Conservation (phyloP, 2,888 invertebrate species). For the Clostera curtula region DNA sequence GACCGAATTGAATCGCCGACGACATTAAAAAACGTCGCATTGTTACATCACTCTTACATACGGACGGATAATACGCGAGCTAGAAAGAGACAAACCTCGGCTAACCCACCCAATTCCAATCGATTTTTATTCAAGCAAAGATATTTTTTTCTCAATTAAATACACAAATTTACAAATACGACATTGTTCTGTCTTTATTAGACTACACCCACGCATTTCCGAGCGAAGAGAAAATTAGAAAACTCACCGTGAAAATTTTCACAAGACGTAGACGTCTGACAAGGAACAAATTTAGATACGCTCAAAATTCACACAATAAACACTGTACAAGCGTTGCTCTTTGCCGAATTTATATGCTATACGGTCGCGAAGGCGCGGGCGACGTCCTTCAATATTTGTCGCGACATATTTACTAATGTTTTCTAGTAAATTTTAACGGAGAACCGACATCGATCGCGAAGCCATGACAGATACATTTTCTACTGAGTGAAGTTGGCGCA, state of each 20-base stretch:
- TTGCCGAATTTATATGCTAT: conserved; percentile 42
- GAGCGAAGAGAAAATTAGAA: conserved; percentile 30
- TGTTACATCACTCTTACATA: conserved; percentile 51
- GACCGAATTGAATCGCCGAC: conserved; percentile 34
- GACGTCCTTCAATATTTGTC: conserved; percentile 38
- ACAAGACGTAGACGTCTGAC: conserved; percentile 49
- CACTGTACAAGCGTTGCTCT: conserved; percentile 46
- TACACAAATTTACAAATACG: conserved; percentile 23
- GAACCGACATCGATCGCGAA: conserved; percentile 62
- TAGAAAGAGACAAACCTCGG: conserved; percentile 22
- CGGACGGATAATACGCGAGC: conserved; percentile 49
- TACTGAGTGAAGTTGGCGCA: conserved; percentile 54
- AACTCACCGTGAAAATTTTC: conserved; percentile 62
- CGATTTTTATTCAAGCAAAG: conserved; percentile 62
- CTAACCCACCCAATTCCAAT: conserved; percentile 69
- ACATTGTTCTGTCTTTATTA: conserved; percentile 18
- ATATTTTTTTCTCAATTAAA: conserved; percentile 28
- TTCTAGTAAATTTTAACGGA: conserved; percentile 55
- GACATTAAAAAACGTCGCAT: conserved; percentile 29
- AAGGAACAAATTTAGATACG: conserved; percentile 67
- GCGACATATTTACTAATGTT: conserved; percentile 63
- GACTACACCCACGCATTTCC: conserved; percentile 20
- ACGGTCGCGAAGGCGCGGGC: conserved; percentile 30
- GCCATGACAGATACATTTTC: conserved; percentile 69
- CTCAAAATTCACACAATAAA: conserved; percentile 61